Evolutionary conservation across 2,888 invertebrate species (phyloP), one percentile per base, ranked within the genome.

Genomic region (Ophraella communa): DNA sequence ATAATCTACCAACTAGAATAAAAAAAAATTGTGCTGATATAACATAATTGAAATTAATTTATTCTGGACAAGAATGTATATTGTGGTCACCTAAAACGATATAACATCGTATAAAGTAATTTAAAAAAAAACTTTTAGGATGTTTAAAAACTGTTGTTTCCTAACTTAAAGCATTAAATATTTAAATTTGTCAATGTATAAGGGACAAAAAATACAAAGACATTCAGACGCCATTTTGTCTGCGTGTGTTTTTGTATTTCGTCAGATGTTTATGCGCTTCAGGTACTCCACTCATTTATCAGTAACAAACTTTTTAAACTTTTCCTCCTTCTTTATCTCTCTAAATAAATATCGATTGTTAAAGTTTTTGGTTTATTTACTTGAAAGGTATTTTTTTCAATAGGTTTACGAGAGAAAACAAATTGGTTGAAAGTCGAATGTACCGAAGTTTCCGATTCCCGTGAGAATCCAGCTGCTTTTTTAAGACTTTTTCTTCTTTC

Each of bases 261-360:
- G 71, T 64, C n/a, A 71, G 39, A 17, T 47, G 49, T 57, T 42
- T 49, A 64, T 69, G 39, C 75, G 73, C 51, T 70, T 67, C 60
- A 63, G 65, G 53, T 67, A 75, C 57, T n/a, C 30, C 75, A 77
- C 56, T 73, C 76, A 67, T 77, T 78, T 54, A 77, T 72, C 78
- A 77, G 74, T 47, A 78, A 78, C 58, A 51, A 30, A 55, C 51
- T 60, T 60, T 52, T 44, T 53, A 39, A 64, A 54, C 58, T 58
- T 8, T n/a, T n/a, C n/a, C n/a, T n/a, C n/a, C n/a, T n/a, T n/a
- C n/a, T n/a, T n/a, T n/a, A n/a, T n/a, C n/a, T n/a, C n/a, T n/a
- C n/a, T n/a, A n/a, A n/a, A n/a, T n/a, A n/a, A 27, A 18, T 51
- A 64, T 64, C 54, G 53, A 45, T 58, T 63, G 27, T 57, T 21